Evolutionary conservation across 2,888 invertebrate genomes (phyloP), one percentile per base, ranked within the genome.

Genomic region (Myopa tessellatipennis): DNA sequence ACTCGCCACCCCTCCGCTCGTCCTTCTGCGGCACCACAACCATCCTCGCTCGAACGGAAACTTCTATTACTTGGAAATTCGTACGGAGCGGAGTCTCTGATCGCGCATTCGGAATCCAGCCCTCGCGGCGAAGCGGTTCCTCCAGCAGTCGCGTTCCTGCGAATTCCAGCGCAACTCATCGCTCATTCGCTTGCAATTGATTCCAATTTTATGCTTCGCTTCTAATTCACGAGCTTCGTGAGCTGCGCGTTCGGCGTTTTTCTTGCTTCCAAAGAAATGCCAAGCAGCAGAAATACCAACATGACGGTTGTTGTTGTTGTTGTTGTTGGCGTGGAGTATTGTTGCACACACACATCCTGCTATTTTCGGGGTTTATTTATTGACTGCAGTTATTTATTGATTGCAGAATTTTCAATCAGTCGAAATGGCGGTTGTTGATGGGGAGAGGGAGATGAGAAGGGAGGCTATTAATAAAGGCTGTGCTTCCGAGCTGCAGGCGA

Each of bases 11-110:
- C 38, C 36, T 36, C 36, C 55, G 4, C 71, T 38, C 38, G 16
- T 7, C 12, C 45, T 45, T n/a, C 45, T 50, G 3, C 14, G 34
- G 45, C 26, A 52, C 50, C 26, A 18, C n/a, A n/a, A n/a, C 16
- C 26, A 26, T 18, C 14, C 40, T 36, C 50, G 8, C 60, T 72
- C 36, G 52, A 14, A 3, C 63, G 73, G 60, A 73, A 73, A 73
- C 61, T 73, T 73, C 61, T 63, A 73, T 73, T 73, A 73, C 40
- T 61, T 18, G 61, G 52, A 58, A 71, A 71, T 71, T 55, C 70
- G 18, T n/a, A 50, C 34, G 50, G n/a, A 69, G 50, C n/a, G 7
- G 12, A 36, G 70, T 50, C 70, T 34, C 4, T 34, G 16, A 58
- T 71, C 55, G 58, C 70, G 14, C 36, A 3, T 40, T 67, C 40